Evolutionary conservation across 1,140 invertebrate species (phyloP).

Genomic region (Eupristina koningsbergeri): DNA sequence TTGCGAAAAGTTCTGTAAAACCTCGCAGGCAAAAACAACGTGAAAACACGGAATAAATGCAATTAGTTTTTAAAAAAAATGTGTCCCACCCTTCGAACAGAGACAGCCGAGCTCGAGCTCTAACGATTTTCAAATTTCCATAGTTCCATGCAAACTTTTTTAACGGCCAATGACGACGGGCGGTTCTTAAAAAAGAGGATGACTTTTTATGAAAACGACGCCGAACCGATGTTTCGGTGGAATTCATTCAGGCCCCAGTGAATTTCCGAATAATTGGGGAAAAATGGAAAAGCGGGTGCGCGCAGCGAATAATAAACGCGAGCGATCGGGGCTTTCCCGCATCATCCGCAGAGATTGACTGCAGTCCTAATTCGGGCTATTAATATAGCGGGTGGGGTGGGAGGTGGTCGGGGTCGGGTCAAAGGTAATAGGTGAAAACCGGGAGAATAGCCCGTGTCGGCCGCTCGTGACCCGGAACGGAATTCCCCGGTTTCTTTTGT

Average conservation of each 20-base stretch:
- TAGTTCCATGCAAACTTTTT: no score
- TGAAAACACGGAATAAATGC: background rate
- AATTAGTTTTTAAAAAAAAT: no score
- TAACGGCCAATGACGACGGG: no score
- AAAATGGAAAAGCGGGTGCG: background rate
- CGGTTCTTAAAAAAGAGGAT: no score
- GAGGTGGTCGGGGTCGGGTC: background rate
- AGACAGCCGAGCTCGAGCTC: no score
- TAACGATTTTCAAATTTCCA: no score
- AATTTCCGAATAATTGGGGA: background rate
- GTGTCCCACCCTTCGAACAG: no score
- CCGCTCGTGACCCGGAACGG: slow-evolving; percentile 55
- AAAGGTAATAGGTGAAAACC: background rate
- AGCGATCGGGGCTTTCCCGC: background rate
- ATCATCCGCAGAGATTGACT: background rate
- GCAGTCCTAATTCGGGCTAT: background rate
- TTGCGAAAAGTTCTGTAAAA: no score
- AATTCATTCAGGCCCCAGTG: background rate
- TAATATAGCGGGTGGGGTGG: background rate
- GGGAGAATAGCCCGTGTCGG: background rate
- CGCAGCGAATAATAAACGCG: background rate
- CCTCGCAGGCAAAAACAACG: background rate
- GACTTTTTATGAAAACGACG: no score
- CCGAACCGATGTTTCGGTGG: no score
- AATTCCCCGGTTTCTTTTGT: slow-evolving; percentile 54